These are phyloP conservation scores for Siniperca obscura DNA, from an alignment of 2,797 vertebrate species.

Conservation along the genomic window DNA sequence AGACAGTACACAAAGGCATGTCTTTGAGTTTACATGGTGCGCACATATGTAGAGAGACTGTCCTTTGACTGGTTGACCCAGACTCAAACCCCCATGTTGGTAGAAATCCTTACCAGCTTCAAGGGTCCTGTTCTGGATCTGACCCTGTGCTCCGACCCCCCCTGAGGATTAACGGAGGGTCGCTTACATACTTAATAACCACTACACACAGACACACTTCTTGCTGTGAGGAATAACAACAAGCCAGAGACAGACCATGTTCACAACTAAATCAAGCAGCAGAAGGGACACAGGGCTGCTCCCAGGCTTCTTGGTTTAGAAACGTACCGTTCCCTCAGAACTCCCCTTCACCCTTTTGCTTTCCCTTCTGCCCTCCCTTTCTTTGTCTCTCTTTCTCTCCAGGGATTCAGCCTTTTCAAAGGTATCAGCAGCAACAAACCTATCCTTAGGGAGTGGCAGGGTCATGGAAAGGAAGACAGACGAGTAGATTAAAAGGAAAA, in stretches of 20 bases:
- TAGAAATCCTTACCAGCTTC: constrained; percentile 21
- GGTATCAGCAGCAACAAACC: constrained; percentile 51
- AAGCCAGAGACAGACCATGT: constrained; percentile 29
- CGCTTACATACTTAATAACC: constrained; percentile 24
- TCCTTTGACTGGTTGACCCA: neutral
- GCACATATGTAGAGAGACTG: neutral
- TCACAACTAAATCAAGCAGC: constrained; percentile 41
- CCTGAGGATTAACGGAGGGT: constrained; percentile 28
- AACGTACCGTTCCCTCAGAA: constrained; percentile 39
- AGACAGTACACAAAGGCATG: neutral
- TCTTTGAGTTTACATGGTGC: neutral
- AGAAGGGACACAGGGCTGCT: constrained; percentile 21
- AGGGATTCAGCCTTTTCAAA: constrained; percentile 54
- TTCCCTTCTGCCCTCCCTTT: constrained; percentile 6
- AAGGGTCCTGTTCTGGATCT: constrained; percentile 17
- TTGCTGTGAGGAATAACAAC: constrained; percentile 26
- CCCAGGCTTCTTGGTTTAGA: constrained; percentile 32
- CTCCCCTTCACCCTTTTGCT: constrained; percentile 15
- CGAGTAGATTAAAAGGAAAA: constrained; percentile 49
- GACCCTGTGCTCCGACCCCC: constrained; percentile 5
- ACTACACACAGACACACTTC: constrained; percentile 16
- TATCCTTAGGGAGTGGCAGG: constrained; percentile 63
- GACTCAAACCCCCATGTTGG: neutral
- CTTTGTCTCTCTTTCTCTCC: constrained; percentile 33
- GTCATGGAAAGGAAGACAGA: constrained; percentile 36